Evolutionary conservation across 2,888 invertebrate species (phyloP), one percentile per base, ranked within the genome.

Genomic region (Hyles lineata): DNA sequence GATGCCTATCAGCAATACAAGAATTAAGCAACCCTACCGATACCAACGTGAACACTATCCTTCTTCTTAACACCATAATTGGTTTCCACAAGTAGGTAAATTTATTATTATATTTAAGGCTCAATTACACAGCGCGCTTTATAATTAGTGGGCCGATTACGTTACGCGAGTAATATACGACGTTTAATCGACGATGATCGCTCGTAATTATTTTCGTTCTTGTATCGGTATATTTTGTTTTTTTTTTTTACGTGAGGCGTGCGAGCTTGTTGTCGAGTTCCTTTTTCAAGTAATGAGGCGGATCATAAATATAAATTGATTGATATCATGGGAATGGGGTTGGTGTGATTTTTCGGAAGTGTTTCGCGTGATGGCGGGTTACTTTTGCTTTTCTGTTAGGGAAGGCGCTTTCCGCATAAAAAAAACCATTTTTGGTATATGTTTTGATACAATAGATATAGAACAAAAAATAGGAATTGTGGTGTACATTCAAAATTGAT

Each of bases 131-230:
- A 61, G 72, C 72, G 61, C 72, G 74, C 77, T 74, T 78, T 76
- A 73, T 77, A 78, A 78, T 78, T 77, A 78, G 76, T 67, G 67
- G 55, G 52, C 19, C 70, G 61, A 85, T 89, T 87, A 85, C 83
- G 86, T 88, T 89, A 88, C 83, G 80, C 78, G 82, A 76, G 83
- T 88, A 89, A 89, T 89, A 89, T 89, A 90, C 86, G 85, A 79
- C 77, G 82, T 78, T 74, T 87, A 90, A 90, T 90, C 81, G 87
- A 70, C 86, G 87, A 83, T 86, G 86, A 89, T 87, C 87, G 85
- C 74, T 82, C 83, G 85, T 87, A 86, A 90, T 90, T 89, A 89
- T 89, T 89, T 89, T 88, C 82, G 79, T 82, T 82, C 85, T 79
- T 83, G 80, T 82, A 82, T 71, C 6, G 82, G 80, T 82, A 82